These are phyloP conservation scores for Botia almorhae DNA, from an alignment of 2,797 vertebrate species.

Conservation along the genomic window DNA sequence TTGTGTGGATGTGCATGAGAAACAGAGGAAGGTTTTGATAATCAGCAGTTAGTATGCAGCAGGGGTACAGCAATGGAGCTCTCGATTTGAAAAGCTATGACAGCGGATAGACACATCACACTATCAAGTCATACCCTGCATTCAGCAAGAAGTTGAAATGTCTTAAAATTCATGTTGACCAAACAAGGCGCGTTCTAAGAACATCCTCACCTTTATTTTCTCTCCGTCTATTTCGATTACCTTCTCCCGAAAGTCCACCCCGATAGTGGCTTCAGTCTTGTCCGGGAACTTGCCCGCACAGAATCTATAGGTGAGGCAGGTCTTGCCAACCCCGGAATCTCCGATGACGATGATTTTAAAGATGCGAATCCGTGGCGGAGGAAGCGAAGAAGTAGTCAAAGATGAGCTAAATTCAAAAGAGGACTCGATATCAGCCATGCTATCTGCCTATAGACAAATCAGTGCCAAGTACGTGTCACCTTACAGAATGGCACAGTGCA, in stretches of 20 bases:
- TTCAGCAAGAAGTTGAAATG: neutral
- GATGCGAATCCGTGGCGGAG: constrained; percentile 88
- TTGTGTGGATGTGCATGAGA: neutral
- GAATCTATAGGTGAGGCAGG: constrained; percentile 96
- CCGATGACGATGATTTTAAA: constrained; percentile 99
- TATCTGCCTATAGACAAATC: constrained; percentile 22
- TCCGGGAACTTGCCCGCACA: constrained; percentile 93
- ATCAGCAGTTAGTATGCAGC: neutral
- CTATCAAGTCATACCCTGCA: neutral
- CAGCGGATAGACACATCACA: neutral
- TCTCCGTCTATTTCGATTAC: constrained; percentile 92
- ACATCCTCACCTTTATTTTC: constrained; percentile 88
- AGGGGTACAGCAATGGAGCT: constrained; percentile 10
- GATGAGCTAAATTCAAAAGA: constrained; percentile 82
- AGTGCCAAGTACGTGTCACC: constrained; percentile 12
- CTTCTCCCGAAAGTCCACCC: constrained; percentile 95
- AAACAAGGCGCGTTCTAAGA: neutral
- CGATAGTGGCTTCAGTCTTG: constrained; percentile 97
- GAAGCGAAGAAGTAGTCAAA: constrained; percentile 69
- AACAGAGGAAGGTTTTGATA: neutral
- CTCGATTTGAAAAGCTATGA: neutral
- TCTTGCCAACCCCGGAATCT: constrained; percentile 96
- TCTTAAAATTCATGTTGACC: neutral
- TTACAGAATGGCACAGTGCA: neutral
- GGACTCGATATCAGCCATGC: constrained; percentile 78